phyloP scores from a whole-genome alignment of 2,113 vertebrate genomes.

The Eolophus roseicapilla region DNA sequence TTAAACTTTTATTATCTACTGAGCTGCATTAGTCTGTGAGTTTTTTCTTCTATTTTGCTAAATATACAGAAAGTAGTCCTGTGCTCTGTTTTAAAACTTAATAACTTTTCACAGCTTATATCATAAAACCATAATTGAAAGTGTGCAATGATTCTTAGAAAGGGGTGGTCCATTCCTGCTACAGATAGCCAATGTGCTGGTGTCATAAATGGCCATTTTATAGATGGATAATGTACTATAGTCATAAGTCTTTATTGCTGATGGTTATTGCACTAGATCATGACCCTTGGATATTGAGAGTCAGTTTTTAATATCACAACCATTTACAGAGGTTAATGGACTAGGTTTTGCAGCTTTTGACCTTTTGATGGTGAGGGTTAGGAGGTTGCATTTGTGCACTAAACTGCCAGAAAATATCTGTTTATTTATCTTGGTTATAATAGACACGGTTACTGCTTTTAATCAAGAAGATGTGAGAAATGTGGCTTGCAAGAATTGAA shows the following conservation, averaged over 20 bases:
- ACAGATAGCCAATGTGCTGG: constrained; percentile 51
- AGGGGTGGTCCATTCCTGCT: constrained; percentile 55
- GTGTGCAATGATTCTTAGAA: constrained; percentile 60
- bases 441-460: constrained; percentile 14
- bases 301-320: constrained; percentile 83
- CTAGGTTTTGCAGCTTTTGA: constrained; percentile 79
- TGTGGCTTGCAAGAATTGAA: not conserved
- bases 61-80: constrained; percentile 6
- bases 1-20: not conserved
- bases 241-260: constrained; percentile 81
- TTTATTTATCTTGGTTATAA: constrained; percentile 71
- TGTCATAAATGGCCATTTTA: constrained; percentile 80
- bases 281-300: constrained; percentile 81
- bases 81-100: constrained; percentile 39
- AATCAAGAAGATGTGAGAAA: constrained; percentile 32
- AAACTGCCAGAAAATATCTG: constrained; percentile 72
- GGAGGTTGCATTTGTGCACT: constrained; percentile 73
- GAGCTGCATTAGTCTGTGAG: not conserved
- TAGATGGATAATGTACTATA: constrained; percentile 81
- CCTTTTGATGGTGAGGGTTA: constrained; percentile 74
- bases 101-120: constrained; percentile 60
- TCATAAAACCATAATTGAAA: constrained; percentile 58
- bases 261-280: constrained; percentile 82
- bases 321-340: constrained; percentile 85
- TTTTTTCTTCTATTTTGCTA: constrained; percentile 26